Evolutionary conservation across 2,113 vertebrate species (phyloP).

Genomic region (Xyliphius kryptos): DNA sequence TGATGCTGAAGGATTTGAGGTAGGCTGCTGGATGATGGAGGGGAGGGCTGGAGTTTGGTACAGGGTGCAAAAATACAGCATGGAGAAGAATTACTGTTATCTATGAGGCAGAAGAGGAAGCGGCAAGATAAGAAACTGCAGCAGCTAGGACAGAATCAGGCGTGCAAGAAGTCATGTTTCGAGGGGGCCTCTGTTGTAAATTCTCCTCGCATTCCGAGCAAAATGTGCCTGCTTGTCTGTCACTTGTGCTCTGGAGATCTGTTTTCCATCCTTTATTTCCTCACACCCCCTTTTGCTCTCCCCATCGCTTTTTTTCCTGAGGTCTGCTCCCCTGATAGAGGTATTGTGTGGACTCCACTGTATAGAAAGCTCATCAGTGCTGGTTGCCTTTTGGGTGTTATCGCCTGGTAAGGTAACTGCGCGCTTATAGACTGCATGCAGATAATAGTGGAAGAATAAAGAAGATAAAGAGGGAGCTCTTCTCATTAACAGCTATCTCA

Average conservation of each 20-base stretch:
- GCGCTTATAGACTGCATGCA: constrained; percentile 93
- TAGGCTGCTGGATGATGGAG: too few species aligned
- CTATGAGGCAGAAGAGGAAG: constrained; percentile 91
- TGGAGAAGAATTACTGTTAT: constrained; percentile 98
- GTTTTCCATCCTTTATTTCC: constrained; percentile 43
- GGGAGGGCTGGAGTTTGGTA: too few species aligned
- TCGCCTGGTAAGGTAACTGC: constrained; percentile 89
- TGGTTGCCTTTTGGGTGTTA: constrained; percentile 90
- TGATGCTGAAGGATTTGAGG: too few species aligned
- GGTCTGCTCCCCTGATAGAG: constrained; percentile 81
- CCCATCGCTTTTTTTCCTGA: constrained; percentile 53
- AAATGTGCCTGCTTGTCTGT: constrained; percentile 77
- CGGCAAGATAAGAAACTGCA: constrained; percentile 86
- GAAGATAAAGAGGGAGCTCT: constrained; percentile 93
- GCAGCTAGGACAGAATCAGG: constrained; percentile 72
- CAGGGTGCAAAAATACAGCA: constrained; percentile 60
- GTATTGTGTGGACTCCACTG: constrained; percentile 86
- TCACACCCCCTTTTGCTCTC: constrained; percentile 45
- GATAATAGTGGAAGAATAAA: constrained; percentile 95
- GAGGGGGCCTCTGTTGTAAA: constrained; percentile 62
- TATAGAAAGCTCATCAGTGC: constrained; percentile 97
- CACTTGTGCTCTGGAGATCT: constrained; percentile 76
- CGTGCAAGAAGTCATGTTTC: constrained; percentile 52
- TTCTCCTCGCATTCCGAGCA: constrained; percentile 86
- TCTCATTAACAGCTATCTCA: constrained; percentile 99